Conservation (phyloP, 2,113 vertebrate species). For the Philantomba maxwellii region DNA sequence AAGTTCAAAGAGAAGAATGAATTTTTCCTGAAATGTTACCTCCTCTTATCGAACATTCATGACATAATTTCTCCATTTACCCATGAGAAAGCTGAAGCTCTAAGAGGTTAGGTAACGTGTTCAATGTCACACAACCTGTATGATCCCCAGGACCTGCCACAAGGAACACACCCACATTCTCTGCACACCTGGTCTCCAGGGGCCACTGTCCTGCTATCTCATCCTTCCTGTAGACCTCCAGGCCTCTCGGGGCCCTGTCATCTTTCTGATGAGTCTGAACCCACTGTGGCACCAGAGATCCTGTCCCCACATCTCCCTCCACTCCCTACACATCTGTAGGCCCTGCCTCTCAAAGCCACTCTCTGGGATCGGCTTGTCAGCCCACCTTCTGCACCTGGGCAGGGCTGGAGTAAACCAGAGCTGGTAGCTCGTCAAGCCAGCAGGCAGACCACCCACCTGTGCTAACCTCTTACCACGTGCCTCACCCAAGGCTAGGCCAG, state of each 20-base stretch:
- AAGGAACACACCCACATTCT: not conserved
- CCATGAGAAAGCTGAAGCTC: not conserved
- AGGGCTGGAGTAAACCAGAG: not conserved
- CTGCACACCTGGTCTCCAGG: not conserved
- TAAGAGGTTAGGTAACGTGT: not conserved
- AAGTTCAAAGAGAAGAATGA: not conserved
- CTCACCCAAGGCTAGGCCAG: too few species aligned
- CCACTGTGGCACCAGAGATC: not conserved
- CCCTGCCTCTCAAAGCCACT: not conserved
- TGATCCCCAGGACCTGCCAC: not conserved
- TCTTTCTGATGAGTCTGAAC: not conserved
- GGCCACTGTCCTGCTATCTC: not conserved
- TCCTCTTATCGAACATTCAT: not conserved
- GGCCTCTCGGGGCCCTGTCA: not conserved
- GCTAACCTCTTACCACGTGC: accelerated
- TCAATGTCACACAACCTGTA: not conserved
- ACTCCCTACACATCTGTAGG: not conserved
- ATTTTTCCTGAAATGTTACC: not conserved
- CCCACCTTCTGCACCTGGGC: not conserved
- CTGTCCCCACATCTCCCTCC: not conserved
- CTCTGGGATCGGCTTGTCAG: accelerated
- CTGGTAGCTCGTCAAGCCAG: not conserved
- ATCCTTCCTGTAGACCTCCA: not conserved
- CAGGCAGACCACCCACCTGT: accelerated
- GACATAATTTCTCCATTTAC: not conserved